Percentiles rank a stretch among this genome's conserved stretches.
Evolutionary conservation across 2,888 invertebrate species (phyloP).

Genomic region (Callyntrura guangdongensis): DNA sequence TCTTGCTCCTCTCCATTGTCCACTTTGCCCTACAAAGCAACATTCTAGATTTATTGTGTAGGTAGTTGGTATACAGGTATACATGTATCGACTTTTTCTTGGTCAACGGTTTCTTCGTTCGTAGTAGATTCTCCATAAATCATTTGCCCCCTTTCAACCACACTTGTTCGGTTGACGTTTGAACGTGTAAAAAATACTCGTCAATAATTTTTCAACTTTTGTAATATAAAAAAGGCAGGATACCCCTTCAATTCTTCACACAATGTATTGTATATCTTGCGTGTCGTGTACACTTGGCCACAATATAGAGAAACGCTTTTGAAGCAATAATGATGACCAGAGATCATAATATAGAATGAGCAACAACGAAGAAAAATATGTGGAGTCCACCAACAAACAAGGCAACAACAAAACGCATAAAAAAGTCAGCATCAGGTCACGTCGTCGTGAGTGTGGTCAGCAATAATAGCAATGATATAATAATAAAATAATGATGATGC

Average conservation of each 20-base stretch:
- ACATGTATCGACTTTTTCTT: conserved; percentile 7
- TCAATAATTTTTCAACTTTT: conserved; percentile 31
- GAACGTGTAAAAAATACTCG: conserved; percentile 40
- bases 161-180: conserved; percentile 10
- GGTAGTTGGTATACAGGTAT: not conserved
- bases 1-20: not conserved
- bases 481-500: conserved; percentile 40
- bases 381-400: not conserved
- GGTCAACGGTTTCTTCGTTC: not conserved
- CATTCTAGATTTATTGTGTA: not conserved
- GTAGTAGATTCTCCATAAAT: conserved; percentile 66
- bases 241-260: conserved; percentile 11
- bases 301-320: conserved; percentile 9
- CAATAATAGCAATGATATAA: conserved; percentile 57
- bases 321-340: conserved; percentile 32
- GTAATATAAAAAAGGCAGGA: not conserved
- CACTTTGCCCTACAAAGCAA: not conserved
- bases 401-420: conserved; percentile 6
- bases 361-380: not conserved
- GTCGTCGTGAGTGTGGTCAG: conserved; percentile 71
- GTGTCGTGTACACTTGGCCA: not conserved
- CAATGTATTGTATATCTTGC: not conserved
- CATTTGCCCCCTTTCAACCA: conserved; percentile 68
- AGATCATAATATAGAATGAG: not conserved
- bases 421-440: conserved; percentile 53